Conservation (phyloP, 2,113 vertebrate genomes). For the Melanostigma gelatinosum region DNA sequence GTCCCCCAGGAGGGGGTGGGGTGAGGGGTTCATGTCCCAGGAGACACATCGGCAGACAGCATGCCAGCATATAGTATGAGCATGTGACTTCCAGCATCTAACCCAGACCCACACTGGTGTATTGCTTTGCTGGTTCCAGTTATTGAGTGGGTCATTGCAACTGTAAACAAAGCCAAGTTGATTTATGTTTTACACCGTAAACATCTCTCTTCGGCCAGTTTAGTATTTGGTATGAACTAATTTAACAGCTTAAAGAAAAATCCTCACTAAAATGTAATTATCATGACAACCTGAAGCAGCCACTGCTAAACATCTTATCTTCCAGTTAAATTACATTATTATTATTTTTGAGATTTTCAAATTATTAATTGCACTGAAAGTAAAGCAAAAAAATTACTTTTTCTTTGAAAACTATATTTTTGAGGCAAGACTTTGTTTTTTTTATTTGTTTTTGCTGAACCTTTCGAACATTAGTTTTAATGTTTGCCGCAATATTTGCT, state of each 20-base stretch:
- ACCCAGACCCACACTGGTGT: neutral
- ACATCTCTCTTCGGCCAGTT: neutral
- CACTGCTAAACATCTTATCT: neutral
- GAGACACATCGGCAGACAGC: slow-evolving; percentile 91
- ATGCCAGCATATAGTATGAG: slow-evolving; percentile 57
- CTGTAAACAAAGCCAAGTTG: neutral
- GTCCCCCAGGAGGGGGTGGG: slow-evolving; percentile 89
- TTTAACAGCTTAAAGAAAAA: neutral
- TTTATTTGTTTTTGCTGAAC: no score
- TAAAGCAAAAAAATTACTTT: no score
- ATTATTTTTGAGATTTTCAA: no score
- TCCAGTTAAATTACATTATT: no score
- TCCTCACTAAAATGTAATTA: no score
- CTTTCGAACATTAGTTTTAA: neutral
- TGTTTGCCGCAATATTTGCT: neutral
- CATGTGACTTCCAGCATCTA: slow-evolving; percentile 34
- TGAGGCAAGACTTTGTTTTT: no score
- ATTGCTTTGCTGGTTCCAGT: neutral
- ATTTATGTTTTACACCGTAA: neutral
- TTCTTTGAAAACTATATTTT: no score
- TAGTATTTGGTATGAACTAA: neutral
- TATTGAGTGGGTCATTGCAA: neutral
- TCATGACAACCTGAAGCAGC: neutral
- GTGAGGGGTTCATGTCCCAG: slow-evolving; percentile 90
- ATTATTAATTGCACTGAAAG: no score